These are phyloP conservation scores for Psophia crepitans DNA, from an alignment of 2,113 vertebrate species.

Conservation along the genomic window DNA sequence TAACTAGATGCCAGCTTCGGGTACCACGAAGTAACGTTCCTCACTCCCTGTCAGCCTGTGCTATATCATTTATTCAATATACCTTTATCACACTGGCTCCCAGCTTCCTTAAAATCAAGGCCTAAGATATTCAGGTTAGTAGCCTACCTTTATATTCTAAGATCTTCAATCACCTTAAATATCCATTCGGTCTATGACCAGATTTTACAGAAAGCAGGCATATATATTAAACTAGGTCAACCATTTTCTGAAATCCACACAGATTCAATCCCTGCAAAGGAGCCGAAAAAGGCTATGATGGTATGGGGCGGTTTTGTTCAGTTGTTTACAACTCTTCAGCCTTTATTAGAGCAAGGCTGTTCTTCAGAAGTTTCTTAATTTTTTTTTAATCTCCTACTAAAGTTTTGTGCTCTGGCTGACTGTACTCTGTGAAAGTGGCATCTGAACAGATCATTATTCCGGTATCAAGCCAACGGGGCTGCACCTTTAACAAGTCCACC, in stretches of 20 bases:
- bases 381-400: neutral
- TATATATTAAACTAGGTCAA: neutral
- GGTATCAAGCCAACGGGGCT: neutral
- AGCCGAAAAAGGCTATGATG: neutral
- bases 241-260: neutral
- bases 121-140: neutral
- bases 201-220: neutral
- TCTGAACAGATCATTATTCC: neutral
- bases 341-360: neutral
- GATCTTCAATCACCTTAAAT: neutral
- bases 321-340: neutral
- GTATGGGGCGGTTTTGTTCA: neutral
- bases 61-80: neutral
- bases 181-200: neutral
- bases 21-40: neutral
- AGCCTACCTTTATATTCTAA: neutral
- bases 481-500: neutral
- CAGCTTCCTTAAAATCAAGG: neutral
- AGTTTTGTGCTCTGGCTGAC: neutral
- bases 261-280: neutral
- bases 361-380: neutral
- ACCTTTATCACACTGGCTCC: neutral
- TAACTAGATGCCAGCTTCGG: neutral
- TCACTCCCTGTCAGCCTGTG: neutral
- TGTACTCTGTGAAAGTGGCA: neutral